Conservation (phyloP, 2,113 vertebrate species). For the Laticauda colubrina region DNA sequence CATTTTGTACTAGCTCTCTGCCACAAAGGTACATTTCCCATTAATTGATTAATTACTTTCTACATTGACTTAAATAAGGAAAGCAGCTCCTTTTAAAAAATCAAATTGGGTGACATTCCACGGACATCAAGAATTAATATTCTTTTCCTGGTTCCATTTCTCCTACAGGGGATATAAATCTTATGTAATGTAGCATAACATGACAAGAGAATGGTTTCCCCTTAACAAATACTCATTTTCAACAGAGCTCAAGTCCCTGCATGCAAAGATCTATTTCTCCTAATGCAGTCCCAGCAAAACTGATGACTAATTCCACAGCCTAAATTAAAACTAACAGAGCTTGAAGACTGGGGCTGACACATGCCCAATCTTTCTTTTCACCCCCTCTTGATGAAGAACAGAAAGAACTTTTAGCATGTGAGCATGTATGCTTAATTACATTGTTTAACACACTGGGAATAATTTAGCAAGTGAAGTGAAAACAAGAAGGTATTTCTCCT, state of each 20-base stretch:
- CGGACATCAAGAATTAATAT: conserved; percentile 39
- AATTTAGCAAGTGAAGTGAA: conserved; percentile 69
- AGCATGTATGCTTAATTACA: conserved; percentile 71
- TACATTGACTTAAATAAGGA: conserved; percentile 48
- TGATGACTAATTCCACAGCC: conserved; percentile 78
- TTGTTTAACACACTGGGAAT: conserved; percentile 73
- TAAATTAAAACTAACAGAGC: conserved; percentile 82
- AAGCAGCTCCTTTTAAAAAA: conserved; percentile 24
- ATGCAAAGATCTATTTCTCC: conserved; percentile 72
- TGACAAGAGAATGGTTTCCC: conserved; percentile 67
- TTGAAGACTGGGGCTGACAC: conserved; percentile 74
- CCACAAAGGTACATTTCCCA: background rate
- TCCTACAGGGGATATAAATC: conserved; percentile 76
- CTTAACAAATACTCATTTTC: conserved; percentile 78
- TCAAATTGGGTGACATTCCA: conserved; percentile 9
- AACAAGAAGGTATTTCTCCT: conserved; percentile 68
- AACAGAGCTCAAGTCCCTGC: conserved; percentile 66
- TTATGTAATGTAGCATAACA: conserved; percentile 76
- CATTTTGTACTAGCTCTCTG: background rate
- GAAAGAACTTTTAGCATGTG: conserved; percentile 51
- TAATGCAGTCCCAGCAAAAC: conserved; percentile 73
- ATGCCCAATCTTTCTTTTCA: conserved; percentile 35
- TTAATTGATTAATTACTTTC: background rate
- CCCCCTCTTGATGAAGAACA: conserved; percentile 65
- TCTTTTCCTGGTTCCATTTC: conserved; percentile 65